Evolutionary conservation across 2,113 vertebrate genomes (phyloP).

Genomic region (Rhagologus leucostigma): DNA sequence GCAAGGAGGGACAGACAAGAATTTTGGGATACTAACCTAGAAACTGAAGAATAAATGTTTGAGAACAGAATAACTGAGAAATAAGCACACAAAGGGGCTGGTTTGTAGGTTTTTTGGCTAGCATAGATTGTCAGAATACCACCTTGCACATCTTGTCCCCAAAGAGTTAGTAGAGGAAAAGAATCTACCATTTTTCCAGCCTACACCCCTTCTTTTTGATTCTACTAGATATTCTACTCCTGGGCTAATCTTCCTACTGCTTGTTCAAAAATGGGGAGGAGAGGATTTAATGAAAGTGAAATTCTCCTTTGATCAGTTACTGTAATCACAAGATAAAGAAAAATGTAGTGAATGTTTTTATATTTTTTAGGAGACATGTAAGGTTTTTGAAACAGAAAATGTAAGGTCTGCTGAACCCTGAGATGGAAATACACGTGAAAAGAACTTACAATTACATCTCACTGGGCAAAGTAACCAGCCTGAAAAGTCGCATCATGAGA

Average conservation of each 20-base stretch:
- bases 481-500: background rate
- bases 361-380: background rate
- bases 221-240: background rate
- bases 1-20: background rate
- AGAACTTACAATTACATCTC: background rate
- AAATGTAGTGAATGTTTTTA: background rate
- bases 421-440: background rate
- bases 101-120: background rate
- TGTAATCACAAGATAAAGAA: background rate
- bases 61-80: background rate
- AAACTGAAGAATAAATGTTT: background rate
- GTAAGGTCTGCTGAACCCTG: background rate
- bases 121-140: background rate
- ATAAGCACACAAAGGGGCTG: background rate
- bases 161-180: background rate
- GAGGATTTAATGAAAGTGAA: background rate
- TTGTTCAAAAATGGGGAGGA: background rate
- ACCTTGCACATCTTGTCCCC: background rate
- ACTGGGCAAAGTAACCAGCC: background rate
- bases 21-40: background rate
- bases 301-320: background rate
- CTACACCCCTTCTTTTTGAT: background rate
- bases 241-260: background rate
- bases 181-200: background rate
- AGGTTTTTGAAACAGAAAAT: background rate